Base-by-base conservation (phyloP, 2,888 invertebrate species). In the Cataglyphis livida region DNA sequence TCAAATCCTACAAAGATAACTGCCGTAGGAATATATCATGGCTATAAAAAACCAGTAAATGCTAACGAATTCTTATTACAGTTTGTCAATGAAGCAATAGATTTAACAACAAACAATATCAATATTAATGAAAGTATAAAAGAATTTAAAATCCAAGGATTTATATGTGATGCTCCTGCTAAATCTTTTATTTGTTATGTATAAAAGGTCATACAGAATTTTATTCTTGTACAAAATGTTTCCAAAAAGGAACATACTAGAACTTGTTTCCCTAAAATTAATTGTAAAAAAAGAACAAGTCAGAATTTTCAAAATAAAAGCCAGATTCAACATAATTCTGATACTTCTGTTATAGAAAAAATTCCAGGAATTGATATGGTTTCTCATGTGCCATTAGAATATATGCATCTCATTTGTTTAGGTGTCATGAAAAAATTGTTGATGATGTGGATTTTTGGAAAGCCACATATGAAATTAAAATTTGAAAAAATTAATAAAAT, bases 381-480 rank as follows among this genome's bases (percentile, higher is more conserved):
- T 0, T 15, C 83, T 15, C 41, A 76, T 1, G 10, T 87, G 12
- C 86, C 86, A 3, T 28, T 84, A 2, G 85, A 85, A 44, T 82
- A 44, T 82, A 85, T 85, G 84, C 85, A 85, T 41, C n/a, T 85
- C 0, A 75, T 88, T 41, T 84, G 70, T 59, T 51, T 86, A 6
- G 82, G 85, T 18, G 62, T 86, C 10, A 59, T 85, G 0, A 81
- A 71, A 78, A 76, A 59, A 62, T 78, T 85, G 48, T 18, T 73
- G 9, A 64, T 28, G 15, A 61, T 73, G 15, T 81, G 81, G 73
- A 28, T 32, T 35, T 25, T 75, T 51, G 82, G 83, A 73, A 70
- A 84, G n/a, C 65, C 57, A 51, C 66, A 78, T 4, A 38, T 71
- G 9, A 82, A 81, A 64, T 68, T 68, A 57, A 21, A 32, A 6